Conservation (phyloP, 2,797 vertebrate species). For the Pseudotriccus pelzelni region DNA sequence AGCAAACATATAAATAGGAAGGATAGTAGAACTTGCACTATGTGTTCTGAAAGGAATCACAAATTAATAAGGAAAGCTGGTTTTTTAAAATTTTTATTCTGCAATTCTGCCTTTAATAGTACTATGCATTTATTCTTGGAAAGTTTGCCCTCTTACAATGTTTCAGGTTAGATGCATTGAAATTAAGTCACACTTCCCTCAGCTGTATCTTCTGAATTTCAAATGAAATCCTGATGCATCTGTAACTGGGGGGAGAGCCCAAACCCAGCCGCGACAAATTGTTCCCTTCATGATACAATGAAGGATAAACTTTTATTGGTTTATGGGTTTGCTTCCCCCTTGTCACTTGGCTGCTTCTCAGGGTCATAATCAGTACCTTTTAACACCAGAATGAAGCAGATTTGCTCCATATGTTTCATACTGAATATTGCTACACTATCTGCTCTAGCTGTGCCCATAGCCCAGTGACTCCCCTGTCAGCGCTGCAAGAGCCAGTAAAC, state of each 20-base stretch:
- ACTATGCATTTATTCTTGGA: neutral
- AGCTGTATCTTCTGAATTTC: neutral
- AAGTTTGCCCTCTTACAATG: neutral
- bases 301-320: slow-evolving; percentile 2
- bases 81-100: neutral
- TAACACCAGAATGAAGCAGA: slow-evolving; percentile 48
- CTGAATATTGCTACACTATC: slow-evolving; percentile 7
- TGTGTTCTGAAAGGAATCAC: neutral
- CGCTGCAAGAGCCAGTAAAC: slow-evolving; percentile 48
- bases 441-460: slow-evolving; percentile 41
- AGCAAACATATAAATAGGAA: neutral
- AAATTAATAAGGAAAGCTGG: neutral
- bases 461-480: slow-evolving; percentile 48
- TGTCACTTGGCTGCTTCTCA: slow-evolving; percentile 43
- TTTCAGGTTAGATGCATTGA: neutral
- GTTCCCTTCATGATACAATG: neutral
- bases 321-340: neutral
- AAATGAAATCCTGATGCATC: neutral
- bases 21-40: neutral
- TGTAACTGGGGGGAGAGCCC: neutral
- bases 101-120: neutral
- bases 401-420: slow-evolving; percentile 47
- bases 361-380: slow-evolving; percentile 34
- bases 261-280: neutral
- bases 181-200: neutral